A percentile compares a stretch with the other conserved stretches of the same genome.
These are phyloP conservation scores for Eulemur rufifrons DNA, from an alignment of 2,113 vertebrate species.

Conservation along the genomic window DNA sequence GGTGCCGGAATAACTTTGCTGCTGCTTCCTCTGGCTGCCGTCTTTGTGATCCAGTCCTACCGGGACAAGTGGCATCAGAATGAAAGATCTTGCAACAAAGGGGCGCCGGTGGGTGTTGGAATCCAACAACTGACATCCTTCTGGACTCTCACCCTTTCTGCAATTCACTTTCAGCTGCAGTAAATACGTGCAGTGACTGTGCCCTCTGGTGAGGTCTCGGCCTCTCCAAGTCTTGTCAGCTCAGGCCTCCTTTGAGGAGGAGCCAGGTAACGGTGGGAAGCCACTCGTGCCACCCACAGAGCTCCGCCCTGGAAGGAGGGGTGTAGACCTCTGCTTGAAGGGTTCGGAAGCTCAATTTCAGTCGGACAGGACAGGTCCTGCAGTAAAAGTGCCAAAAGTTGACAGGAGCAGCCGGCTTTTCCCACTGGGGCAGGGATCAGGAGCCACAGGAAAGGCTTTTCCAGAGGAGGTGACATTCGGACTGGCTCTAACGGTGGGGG, in stretches of 20 bases:
- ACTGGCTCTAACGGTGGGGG: neutral
- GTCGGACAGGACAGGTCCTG: too few species aligned
- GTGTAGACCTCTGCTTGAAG: neutral
- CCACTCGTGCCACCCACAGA: accelerated
- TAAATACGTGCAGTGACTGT: too few species aligned
- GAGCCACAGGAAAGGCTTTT: neutral
- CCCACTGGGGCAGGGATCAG: accelerated
- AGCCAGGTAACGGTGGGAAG: too few species aligned
- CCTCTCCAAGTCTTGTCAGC: neutral
- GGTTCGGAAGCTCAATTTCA: neutral
- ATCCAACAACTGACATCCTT: neutral
- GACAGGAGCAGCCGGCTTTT: neutral
- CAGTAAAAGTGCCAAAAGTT: neutral
- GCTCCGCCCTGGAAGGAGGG: neutral
- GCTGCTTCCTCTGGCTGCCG: neutral
- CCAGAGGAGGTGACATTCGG: neutral
- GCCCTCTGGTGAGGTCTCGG: neutral
- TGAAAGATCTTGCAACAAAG: neutral
- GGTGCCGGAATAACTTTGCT: neutral
- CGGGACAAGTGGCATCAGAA: neutral
- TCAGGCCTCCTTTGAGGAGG: neutral
- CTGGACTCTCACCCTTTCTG: neutral
- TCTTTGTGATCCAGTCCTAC: neutral
- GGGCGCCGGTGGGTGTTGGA: neutral
- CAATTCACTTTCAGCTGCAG: neutral